Evolutionary conservation across 1,140 invertebrate species (phyloP).

Genomic region (Macrostomum lignano): DNA sequence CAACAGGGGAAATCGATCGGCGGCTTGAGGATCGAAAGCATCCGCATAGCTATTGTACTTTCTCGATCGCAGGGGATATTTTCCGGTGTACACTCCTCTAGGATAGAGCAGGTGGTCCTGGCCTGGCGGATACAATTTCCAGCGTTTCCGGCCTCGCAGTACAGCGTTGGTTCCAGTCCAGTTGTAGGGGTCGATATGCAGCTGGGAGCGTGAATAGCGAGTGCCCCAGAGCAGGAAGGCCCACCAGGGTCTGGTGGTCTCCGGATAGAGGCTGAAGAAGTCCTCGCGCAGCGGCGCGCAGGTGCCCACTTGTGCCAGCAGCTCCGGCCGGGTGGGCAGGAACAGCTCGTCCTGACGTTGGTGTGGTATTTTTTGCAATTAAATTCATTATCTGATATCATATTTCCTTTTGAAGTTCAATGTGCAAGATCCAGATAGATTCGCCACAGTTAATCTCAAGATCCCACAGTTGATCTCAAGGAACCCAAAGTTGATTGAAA

Average conservation of each 20-base stretch:
- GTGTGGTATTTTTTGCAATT: no score
- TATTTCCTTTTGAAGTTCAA: no score
- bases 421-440: no score
- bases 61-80: slow-evolving; percentile 19
- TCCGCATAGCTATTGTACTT: slow-evolving; percentile 21
- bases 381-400: no score
- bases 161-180: slow-evolving; percentile 26
- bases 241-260: slow-evolving; percentile 17
- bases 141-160: slow-evolving; percentile 16
- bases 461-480: no score
- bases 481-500: no score
- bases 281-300: slow-evolving; percentile 16
- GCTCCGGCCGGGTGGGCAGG: slow-evolving; percentile 12
- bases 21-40: slow-evolving; percentile 10
- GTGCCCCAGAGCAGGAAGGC: slow-evolving; percentile 23
- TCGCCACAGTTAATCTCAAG: no score
- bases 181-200: slow-evolving; percentile 27
- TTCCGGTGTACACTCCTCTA: slow-evolving; percentile 10
- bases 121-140: slow-evolving; percentile 21
- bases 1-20: slow-evolving; percentile 11
- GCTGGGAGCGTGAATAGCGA: slow-evolving; percentile 14
- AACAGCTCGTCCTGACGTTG: slow-evolving; percentile 25
- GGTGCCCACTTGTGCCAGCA: slow-evolving; percentile 12
- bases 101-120: slow-evolving; percentile 18
- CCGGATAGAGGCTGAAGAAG: slow-evolving; percentile 18